Base-by-base conservation (phyloP, 2,113 vertebrate genomes). In the Rhegmatorhina hoffmannsi region DNA sequence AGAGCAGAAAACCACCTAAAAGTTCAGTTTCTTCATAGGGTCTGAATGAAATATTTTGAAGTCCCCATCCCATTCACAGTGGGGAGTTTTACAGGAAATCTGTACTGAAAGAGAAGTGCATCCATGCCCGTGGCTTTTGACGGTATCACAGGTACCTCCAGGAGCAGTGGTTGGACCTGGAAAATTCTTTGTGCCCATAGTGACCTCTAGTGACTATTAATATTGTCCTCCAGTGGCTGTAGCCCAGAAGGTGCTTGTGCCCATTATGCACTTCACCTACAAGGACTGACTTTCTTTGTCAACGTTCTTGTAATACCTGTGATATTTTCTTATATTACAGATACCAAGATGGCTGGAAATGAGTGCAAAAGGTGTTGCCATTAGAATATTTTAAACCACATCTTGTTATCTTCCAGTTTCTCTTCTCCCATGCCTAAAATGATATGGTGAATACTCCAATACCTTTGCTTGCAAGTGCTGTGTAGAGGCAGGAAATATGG, bases 1-100 rank as follows among this genome's bases (percentile, higher is more conserved):
- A 40, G 7, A 66, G 7, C 1, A 69, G 36, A 26, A 79, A 70
- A 40, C 5, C 2, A 0, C 0, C 0, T 9, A 43, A 67, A 58
- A 23, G 0, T 46, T 66, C 7, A 28, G 1, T 59, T 86, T 81
- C 28, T 11, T 81, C 17, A 23, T 1, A 36, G 5, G 19, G 40
- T 6, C 3, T 28, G 13, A 66, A 60, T 34, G 1, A 38, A 86
- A 44, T 31, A 34, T 50, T 78, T 44, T 70, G 33, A 67, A 46
- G 10, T 1, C 25, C 7, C 5, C 13, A 40, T 26, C 9, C 23
- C 63, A n/a, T 62, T 69, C 29, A 59, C 15, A 81, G 4, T 9
- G 24, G 14, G 24, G 31, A 15, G 28, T 62, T 73, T 63, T 21
- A 21, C 18, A 46, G 38, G 15, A 81, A 33, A 17, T 46, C 15